A percentile compares a stretch with the other conserved stretches of the same genome.
These are phyloP conservation scores for Drosophila leonis DNA, from an alignment of 2,888 invertebrate species.

Conservation along the genomic window DNA sequence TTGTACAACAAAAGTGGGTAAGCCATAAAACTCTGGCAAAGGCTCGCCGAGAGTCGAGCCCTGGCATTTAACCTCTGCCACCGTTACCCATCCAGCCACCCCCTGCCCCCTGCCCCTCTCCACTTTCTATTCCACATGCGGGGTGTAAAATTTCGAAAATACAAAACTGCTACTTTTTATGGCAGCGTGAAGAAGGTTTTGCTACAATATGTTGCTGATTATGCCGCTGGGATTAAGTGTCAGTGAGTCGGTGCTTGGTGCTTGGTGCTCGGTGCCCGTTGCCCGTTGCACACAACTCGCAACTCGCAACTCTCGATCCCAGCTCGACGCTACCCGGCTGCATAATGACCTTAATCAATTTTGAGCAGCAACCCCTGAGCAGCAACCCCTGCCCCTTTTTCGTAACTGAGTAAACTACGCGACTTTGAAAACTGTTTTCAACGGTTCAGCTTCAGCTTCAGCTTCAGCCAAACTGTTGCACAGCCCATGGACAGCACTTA, in stretches of 20 bases:
- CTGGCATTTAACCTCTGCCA: conserved; percentile 62
- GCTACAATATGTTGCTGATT: conserved; percentile 82
- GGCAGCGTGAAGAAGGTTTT: conserved; percentile 70
- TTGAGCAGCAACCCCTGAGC: conserved; percentile 53
- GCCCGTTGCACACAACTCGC: conserved; percentile 7
- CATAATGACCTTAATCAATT: conserved; percentile 82
- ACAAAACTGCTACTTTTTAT: conserved; percentile 70
- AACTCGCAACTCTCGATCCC: conserved; percentile 10
- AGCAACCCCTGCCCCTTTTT: conserved; percentile 39
- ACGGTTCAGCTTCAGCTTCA: conserved; percentile 21
- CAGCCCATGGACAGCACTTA: conserved; percentile 57
- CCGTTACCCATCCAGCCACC: background rate
- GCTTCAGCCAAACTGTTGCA: conserved; percentile 68
- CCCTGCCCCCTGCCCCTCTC: background rate
- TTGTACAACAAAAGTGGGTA: conserved; percentile 76
- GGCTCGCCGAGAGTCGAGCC: conserved; percentile 36
- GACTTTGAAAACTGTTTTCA: conserved; percentile 48
- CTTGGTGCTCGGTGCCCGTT: background rate
- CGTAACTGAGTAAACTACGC: conserved; percentile 21
- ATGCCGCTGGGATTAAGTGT: conserved; percentile 81
- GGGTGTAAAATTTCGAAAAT: conserved; percentile 71
- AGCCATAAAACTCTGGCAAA: conserved; percentile 62
- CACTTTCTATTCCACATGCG: conserved; percentile 13
- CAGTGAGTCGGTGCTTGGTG: conserved; percentile 53
- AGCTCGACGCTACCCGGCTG: conserved; percentile 65